Evolutionary conservation across 2,797 vertebrate species (phyloP), one percentile per base, ranked within the genome.

Genomic region (Denticeps clupeoides): DNA sequence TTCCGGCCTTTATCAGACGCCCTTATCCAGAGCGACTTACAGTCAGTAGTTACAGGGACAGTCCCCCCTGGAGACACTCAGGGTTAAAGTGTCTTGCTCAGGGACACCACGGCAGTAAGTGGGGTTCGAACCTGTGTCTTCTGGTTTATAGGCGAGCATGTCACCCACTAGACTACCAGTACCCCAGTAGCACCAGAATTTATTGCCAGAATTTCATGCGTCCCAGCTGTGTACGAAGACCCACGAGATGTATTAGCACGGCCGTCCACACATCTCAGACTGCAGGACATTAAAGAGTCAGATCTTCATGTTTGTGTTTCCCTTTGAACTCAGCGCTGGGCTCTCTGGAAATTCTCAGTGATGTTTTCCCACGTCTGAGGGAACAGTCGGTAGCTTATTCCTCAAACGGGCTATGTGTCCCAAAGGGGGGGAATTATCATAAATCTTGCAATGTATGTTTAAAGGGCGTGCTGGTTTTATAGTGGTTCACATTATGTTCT

Each of bases 261-360:
- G 33, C 37, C 37, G 33, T 37, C 33, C 37, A 37, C 33, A 37
- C 33, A 37, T 18, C 37, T 33, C 9, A 33, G 33, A 37, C 37
- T 15, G 16, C 16, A 33, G 15, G 33, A 37, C 33, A 37, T 37
- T 37, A 37, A 37, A 37, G 37, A 37, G 33, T 37, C 33, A 15
- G 37, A 37, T 33, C 33, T 37, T 33, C 33, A 37, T 37, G 33
- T 37, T 37, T 37, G 37, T 15, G 37, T 37, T 37, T 37, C 33
- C 33, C 33, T 37, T 37, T 37, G 33, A 18, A 37, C 31, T 33
- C 5, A 8, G 31, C 31, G 33, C 33, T 37, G 33, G 33, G 33
- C 13, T 33, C 12, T 16, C 33, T 37, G 37, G 33, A 37, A 37
- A 37, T 18, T 16, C 15, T 37, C 33, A 37, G 33, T 8, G 33